Conservation (phyloP, 1,140 invertebrate species). For the fruit fly (Drosophila melanogaster) region Release_6_plus_ISO1_MT NT_037436.4:20722001-20722500, state of each 20-base stretch:
- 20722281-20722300: constrained; percentile 74
- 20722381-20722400: constrained; percentile 5
- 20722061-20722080: no score
- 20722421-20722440: constrained; percentile 81
- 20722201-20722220: constrained; percentile 73
- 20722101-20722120: not conserved
- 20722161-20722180: constrained; percentile 34
- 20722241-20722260: not conserved
- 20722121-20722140: constrained; percentile 4
- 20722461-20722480: constrained; percentile 37
- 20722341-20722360: constrained; percentile 10
- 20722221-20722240: constrained; percentile 69
- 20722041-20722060: no score
- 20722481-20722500: not conserved
- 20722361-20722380: constrained; percentile 5
- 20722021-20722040: no score
- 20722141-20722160: not conserved
- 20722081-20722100: not conserved
- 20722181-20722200: constrained; percentile 48
- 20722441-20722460: constrained; percentile 81
- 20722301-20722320: constrained; percentile 69
- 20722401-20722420: constrained; percentile 43
- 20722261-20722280: constrained; percentile 68
- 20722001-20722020: not conserved
- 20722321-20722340: constrained; percentile 59